Evolutionary conservation across 2,113 vertebrate species (phyloP).

Genomic region (Petroica traversi): DNA sequence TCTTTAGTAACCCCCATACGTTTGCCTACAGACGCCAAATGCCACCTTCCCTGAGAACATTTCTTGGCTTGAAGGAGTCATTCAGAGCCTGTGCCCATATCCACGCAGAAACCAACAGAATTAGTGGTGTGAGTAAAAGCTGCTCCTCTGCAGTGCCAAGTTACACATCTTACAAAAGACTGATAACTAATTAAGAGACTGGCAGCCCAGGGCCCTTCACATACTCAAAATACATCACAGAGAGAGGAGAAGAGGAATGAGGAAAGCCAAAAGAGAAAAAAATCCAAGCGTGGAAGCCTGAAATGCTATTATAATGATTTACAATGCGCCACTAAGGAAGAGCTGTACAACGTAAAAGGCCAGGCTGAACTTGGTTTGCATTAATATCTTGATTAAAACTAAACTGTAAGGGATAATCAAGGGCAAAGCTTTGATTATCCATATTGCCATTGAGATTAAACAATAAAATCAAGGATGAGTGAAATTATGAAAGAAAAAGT

Average conservation of each 20-base stretch:
- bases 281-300: neutral
- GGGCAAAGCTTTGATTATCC: constrained; percentile 27
- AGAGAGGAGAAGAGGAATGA: neutral
- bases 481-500: neutral
- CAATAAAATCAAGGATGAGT: constrained; percentile 1
- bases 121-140: neutral
- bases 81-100: fast-evolving
- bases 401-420: constrained; percentile 6
- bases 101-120: neutral
- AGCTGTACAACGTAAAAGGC: neutral
- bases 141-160: neutral
- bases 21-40: neutral
- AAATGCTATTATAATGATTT: neutral
- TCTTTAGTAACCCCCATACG: neutral
- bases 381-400: constrained; percentile 21
- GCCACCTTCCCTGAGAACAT: neutral
- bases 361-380: neutral
- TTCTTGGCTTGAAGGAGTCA: neutral
- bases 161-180: neutral
- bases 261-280: neutral
- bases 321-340: neutral
- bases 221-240: neutral
- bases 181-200: neutral
- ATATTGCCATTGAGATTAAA: neutral
- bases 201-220: neutral